These are phyloP conservation scores for Myotis brandtii DNA, from an alignment of 2,113 vertebrate species.

Conservation along the genomic window DNA sequence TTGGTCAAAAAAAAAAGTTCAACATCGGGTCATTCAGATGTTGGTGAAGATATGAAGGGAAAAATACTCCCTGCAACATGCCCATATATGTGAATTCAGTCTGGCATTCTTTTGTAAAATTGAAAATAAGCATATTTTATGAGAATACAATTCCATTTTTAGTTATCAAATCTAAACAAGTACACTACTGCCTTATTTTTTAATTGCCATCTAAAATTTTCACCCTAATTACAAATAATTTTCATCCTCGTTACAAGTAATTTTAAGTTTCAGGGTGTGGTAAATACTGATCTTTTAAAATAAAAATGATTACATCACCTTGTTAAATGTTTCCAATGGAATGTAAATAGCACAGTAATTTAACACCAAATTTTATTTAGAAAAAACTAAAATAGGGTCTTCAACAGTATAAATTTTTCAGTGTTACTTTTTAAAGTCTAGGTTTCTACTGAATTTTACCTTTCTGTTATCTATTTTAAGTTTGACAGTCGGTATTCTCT, in stretches of 20 bases:
- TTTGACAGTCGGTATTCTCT: background rate
- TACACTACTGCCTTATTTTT: background rate
- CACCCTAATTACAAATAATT: constrained; percentile 9
- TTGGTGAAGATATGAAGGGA: background rate
- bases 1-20: background rate
- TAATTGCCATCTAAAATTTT: background rate
- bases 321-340: constrained; percentile 29
- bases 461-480: constrained; percentile 13
- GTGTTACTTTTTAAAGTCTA: background rate
- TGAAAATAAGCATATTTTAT: background rate
- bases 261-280: background rate
- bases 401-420: background rate
- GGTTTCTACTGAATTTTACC: constrained; percentile 35
- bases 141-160: background rate
- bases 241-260: background rate
- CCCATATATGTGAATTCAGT: background rate
- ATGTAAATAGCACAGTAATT: background rate
- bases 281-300: constrained; percentile 47
- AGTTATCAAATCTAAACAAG: background rate
- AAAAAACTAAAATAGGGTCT: constrained; percentile 32
- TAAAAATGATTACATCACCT: constrained; percentile 23
- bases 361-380: constrained; percentile 31
- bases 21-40: background rate
- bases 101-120: background rate
- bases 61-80: background rate